A percentile compares a stretch with the other conserved stretches of the same genome.
Evolutionary conservation across 2,888 invertebrate species (phyloP).

Genomic region (Bhutanitis thaidina): DNA sequence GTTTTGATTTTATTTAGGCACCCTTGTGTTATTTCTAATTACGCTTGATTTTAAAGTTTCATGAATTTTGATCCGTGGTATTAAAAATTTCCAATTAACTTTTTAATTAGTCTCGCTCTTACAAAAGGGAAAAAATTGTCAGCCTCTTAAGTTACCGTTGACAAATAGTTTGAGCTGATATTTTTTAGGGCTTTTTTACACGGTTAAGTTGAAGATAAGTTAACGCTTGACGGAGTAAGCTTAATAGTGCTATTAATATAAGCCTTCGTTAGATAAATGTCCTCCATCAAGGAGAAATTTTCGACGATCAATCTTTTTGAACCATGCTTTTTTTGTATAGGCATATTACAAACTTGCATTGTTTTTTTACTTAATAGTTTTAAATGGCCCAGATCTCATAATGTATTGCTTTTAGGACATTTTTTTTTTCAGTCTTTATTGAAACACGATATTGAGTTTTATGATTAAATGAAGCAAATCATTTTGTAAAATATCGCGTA

Average conservation of each 20-base stretch:
- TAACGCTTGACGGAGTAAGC: conserved; percentile 42
- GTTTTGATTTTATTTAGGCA: not conserved
- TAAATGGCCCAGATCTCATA: too few relatives aligned
- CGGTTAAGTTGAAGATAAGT: conserved; percentile 44
- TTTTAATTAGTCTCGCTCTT: conserved; percentile 44
- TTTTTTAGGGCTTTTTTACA: conserved; percentile 44
- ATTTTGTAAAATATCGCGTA: too few relatives aligned
- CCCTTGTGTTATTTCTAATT: not conserved
- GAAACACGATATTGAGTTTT: too few relatives aligned
- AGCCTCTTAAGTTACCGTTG: conserved; percentile 40
- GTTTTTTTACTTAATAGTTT: not conserved
- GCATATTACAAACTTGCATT: not conserved
- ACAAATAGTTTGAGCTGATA: conserved; percentile 40
- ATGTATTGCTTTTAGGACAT: too few relatives aligned
- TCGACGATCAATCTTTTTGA: conserved; percentile 24
- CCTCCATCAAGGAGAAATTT: conserved; percentile 23
- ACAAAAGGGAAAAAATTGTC: conserved; percentile 34
- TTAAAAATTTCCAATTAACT: conserved; percentile 41
- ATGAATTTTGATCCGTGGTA: conserved; percentile 4
- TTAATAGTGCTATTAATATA: conserved; percentile 57
- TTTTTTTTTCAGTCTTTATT: too few relatives aligned
- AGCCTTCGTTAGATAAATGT: conserved; percentile 40
- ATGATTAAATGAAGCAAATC: too few relatives aligned
- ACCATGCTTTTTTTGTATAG: conserved; percentile 12
- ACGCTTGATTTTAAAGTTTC: not conserved